Conservation (phyloP, 1,140 invertebrate genomes). For the Trichonephila clavipes region DNA sequence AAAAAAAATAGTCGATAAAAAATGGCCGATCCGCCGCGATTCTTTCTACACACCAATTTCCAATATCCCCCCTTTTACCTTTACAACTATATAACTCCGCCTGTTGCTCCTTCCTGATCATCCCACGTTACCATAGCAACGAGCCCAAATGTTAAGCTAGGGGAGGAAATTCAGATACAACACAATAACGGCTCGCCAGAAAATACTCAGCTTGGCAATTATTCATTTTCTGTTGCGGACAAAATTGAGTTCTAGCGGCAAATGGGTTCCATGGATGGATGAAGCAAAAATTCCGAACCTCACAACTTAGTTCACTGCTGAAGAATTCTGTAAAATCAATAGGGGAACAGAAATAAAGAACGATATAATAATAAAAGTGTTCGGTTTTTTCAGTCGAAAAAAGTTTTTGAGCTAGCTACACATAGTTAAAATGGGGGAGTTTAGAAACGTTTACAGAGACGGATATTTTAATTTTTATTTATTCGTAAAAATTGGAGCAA, state of each 20-base stretch:
- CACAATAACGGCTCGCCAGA: not conserved
- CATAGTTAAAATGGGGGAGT: no score
- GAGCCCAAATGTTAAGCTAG: not conserved
- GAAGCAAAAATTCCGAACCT: not conserved
- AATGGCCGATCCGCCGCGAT: not conserved
- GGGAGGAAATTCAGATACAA: not conserved
- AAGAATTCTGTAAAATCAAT: not conserved
- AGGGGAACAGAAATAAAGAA: no score
- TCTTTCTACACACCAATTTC: not conserved
- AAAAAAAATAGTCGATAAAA: no score
- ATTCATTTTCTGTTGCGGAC: not conserved
- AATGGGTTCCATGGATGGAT: not conserved
- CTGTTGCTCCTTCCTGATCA: constrained; percentile 58
- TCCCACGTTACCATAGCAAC: constrained; percentile 32
- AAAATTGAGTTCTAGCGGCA: not conserved
- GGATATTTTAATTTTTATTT: no score
- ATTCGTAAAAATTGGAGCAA: no score
- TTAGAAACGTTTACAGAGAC: no score
- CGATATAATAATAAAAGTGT: no score
- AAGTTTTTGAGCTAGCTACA: no score
- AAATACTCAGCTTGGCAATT: not conserved
- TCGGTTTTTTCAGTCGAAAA: no score
- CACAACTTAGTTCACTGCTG: not conserved
- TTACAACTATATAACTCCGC: not conserved
- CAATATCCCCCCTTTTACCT: not conserved